phyloP scores from a whole-genome alignment of 2,888 invertebrate species.

The Rutpela maculata region DNA sequence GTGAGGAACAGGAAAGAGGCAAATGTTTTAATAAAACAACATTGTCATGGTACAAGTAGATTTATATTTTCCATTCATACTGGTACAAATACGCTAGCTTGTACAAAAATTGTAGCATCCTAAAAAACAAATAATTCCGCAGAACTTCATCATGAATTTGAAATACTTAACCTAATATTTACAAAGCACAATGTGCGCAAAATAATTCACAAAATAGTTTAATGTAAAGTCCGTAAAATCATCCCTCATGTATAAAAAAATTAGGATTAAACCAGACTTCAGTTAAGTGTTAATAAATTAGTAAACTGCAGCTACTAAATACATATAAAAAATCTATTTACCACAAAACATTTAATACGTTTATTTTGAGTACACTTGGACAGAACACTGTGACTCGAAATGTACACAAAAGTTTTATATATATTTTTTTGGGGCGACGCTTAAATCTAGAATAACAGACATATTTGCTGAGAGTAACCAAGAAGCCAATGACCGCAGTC shows the following conservation, averaged over 20 bases:
- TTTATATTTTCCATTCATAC: constrained; percentile 38
- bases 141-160: constrained; percentile 26
- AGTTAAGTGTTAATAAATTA: constrained; percentile 17
- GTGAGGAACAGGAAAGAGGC: not conserved
- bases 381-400: constrained; percentile 5
- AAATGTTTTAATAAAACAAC: not conserved
- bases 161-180: constrained; percentile 58
- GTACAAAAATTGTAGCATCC: constrained; percentile 53
- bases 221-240: constrained; percentile 35
- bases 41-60: constrained; percentile 18
- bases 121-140: constrained; percentile 35
- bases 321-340: constrained; percentile 27
- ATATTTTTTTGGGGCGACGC: constrained; percentile 1
- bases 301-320: constrained; percentile 28
- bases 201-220: constrained; percentile 50
- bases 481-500: constrained; percentile 19
- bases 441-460: constrained; percentile 16
- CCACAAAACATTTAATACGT: constrained; percentile 34
- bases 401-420: constrained; percentile 16
- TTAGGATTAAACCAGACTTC: constrained; percentile 29
- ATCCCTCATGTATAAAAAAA: constrained; percentile 23
- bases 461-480: not conserved
- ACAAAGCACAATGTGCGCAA: constrained; percentile 67
- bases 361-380: constrained; percentile 20
- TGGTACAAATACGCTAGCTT: constrained; percentile 52